phyloP scores from a whole-genome alignment of 2,888 invertebrate species.

The Chaetogeoica ovagalla region DNA sequence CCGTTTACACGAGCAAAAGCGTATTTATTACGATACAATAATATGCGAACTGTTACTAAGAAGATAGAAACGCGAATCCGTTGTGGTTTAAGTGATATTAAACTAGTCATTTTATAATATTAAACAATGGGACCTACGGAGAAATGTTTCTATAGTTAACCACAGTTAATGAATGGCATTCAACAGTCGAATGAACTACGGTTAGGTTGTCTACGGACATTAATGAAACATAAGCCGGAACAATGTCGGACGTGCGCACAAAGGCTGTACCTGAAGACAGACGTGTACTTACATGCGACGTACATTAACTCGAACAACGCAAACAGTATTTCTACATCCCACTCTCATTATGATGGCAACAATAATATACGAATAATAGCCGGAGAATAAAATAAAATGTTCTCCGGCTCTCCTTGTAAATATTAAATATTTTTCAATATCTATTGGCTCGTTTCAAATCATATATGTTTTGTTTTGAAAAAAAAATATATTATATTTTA shows the following conservation, averaged over 20 bases:
- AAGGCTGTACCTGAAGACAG: not conserved
- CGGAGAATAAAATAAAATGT: not conserved
- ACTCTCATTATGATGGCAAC: not conserved
- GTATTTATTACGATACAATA: too few species aligned
- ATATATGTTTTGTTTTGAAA: too few species aligned
- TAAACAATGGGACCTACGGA: not conserved
- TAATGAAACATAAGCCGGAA: constrained; percentile 2
- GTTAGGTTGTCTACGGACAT: not conserved
- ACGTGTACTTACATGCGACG: not conserved
- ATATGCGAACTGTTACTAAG: too few species aligned
- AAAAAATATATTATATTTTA: too few species aligned
- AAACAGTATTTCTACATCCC: not conserved
- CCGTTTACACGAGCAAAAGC: too few species aligned
- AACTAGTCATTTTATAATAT: too few species aligned
- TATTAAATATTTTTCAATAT: too few species aligned
- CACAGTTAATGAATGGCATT: not conserved
- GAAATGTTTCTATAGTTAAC: not conserved
- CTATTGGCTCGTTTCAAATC: too few species aligned
- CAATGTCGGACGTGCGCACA: not conserved
- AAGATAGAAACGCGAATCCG: too few species aligned
- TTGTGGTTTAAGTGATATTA: too few species aligned
- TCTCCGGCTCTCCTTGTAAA: not conserved
- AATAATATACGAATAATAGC: not conserved
- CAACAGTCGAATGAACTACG: not conserved
- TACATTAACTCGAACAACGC: not conserved